These are phyloP conservation scores for Xerus inauris DNA, from an alignment of 2,113 vertebrate genomes.

Conservation along the genomic window DNA sequence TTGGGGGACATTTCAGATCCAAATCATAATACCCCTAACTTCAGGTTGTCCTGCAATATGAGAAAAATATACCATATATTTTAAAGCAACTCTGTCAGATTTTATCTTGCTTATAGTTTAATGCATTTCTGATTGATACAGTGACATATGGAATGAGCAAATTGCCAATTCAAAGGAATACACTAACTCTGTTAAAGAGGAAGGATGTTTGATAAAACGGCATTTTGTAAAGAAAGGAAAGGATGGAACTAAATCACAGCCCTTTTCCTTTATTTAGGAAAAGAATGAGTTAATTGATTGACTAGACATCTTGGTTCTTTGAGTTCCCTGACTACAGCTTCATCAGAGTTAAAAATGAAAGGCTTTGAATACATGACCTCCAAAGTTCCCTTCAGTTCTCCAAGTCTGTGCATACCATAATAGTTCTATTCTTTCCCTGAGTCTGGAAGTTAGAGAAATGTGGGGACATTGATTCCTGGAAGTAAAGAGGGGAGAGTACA, in stretches of 20 bases:
- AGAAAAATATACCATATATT: neutral
- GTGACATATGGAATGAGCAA: neutral
- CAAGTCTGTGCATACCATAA: neutral
- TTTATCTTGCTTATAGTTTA: neutral
- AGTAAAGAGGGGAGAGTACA: neutral
- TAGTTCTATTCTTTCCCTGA: neutral
- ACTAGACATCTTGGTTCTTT: neutral
- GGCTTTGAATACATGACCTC: neutral
- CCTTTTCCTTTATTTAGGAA: neutral
- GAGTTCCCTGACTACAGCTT: neutral
- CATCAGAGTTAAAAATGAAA: neutral
- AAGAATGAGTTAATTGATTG: neutral
- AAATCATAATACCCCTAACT: neutral
- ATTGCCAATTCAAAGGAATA: neutral
- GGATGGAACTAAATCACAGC: neutral
- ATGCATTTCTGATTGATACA: neutral
- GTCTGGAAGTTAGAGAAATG: conserved; percentile 7
- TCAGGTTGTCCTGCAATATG: neutral
- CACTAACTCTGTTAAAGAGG: neutral
- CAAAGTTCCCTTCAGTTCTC: neutral
- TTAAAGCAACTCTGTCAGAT: neutral
- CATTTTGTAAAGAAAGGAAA: neutral
- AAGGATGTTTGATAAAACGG: neutral
- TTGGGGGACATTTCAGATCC: neutral
- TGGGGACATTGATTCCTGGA: conserved; percentile 36